Base-by-base conservation (phyloP, 1,140 invertebrate species). In the Lordiphosa mommai region DNA sequence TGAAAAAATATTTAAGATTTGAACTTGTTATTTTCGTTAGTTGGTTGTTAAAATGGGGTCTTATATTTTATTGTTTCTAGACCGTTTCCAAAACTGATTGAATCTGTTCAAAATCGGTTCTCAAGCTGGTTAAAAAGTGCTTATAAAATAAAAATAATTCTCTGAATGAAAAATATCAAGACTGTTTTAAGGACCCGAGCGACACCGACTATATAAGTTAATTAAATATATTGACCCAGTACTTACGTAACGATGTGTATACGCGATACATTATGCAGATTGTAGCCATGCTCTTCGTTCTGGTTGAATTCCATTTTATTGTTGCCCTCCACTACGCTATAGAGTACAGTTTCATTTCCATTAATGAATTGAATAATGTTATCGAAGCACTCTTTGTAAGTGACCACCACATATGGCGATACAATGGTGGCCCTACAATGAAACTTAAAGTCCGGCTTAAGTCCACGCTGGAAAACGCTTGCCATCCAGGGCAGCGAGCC, bases 361-460 rank as follows among this genome's bases (percentile, higher is more conserved):
- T 2, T 2, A 1, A 46, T 16, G 10, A 6, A 44, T 40, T 5
- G 23, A n/a, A n/a, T 3, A 0, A 3, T 29, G 0, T 46, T n/a
- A 0, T 8, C 3, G 14, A 66, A 47, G 16, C 36, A 52, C 0
- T 23, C 2, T 0, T 1, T 3, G 1, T 50, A 29, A 3, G 72
- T 38, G 1, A 77, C 4, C 3, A 77, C 43, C 8, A 71, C 8
- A 20, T 53, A 59, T 0, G 60, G 33, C 0, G 58, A 65, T 2
- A 74, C 3, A 8, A 72, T 68, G 4, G 90, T 88, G 0, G 90
- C 90, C 0, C 76, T 86, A 48, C 91, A 91, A 17, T 87, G 88
- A 34, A 89, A 44, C 0, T 8, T 7, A 36, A 59, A 71, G 4
- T 9, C 0, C 1, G 27, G 32, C 1, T 48, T 9, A 9, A 0